Evolutionary conservation across 1,140 invertebrate species (phyloP).

Genomic region (Anthonomus grandis): DNA sequence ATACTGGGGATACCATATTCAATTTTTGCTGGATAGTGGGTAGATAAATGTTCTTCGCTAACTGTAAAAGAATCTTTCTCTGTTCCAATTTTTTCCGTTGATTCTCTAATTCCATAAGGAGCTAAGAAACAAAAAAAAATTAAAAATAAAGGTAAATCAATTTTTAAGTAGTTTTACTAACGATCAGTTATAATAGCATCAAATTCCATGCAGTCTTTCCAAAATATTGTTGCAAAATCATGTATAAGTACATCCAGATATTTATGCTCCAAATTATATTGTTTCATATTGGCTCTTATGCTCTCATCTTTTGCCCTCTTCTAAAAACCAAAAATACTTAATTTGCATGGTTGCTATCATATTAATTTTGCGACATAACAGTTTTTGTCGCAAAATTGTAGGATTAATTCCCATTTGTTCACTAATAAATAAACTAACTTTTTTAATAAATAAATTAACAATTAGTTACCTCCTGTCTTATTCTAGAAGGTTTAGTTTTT

Average conservation of each 20-base stretch:
- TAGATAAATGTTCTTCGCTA: slow-evolving; percentile 60
- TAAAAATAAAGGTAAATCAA: background rate
- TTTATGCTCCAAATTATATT: slow-evolving; percentile 72
- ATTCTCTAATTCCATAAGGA: slow-evolving; percentile 92
- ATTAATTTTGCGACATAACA: too few relatives aligned
- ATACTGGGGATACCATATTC: slow-evolving; percentile 79
- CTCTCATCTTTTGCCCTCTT: slow-evolving; percentile 78
- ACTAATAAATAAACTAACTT: background rate
- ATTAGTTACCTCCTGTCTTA: slow-evolving; percentile 65
- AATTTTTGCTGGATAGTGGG: slow-evolving; percentile 84
- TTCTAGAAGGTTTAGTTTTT: slow-evolving; percentile 73
- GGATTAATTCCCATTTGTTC: background rate
- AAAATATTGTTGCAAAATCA: slow-evolving; percentile 81
- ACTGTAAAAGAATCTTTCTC: slow-evolving; percentile 57
- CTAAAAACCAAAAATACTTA: slow-evolving; percentile 47
- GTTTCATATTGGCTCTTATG: slow-evolving; percentile 78
- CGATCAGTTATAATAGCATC: slow-evolving; percentile 94
- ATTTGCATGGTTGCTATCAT: background rate
- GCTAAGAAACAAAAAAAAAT: slow-evolving; percentile 57
- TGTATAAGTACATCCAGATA: slow-evolving; percentile 89
- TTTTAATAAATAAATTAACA: too few relatives aligned
- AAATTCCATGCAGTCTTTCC: slow-evolving; percentile 66
- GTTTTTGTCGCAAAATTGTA: background rate
- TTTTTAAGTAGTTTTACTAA: slow-evolving; percentile 55
- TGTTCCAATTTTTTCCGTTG: slow-evolving; percentile 80